phyloP scores from a whole-genome alignment of 2,888 invertebrate species.

The Perizoma affinitatum region DNA sequence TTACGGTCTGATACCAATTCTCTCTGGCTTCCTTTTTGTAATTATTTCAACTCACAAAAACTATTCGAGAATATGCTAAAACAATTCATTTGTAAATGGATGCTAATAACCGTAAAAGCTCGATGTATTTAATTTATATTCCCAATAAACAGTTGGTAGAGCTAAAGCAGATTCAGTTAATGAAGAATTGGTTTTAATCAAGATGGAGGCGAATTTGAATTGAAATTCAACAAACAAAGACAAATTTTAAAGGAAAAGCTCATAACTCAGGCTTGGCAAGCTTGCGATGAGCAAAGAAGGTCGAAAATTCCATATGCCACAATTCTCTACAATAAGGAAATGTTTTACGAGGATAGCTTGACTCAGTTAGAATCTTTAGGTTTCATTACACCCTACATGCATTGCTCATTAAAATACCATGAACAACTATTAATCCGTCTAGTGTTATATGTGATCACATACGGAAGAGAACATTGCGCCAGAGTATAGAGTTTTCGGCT shows the following conservation, averaged over 20 bases:
- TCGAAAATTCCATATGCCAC: neutral
- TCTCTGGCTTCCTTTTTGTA: constrained; percentile 59
- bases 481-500: constrained; percentile 36
- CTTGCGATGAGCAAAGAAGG: no score
- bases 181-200: constrained; percentile 3
- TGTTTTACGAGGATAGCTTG: neutral
- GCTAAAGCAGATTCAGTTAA: constrained; percentile 8
- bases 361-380: constrained; percentile 1
- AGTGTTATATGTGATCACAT: constrained; percentile 17
- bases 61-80: constrained; percentile 30
- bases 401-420: constrained; percentile 11
- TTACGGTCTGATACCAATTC: constrained; percentile 75
- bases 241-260: no score
- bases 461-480: constrained; percentile 27
- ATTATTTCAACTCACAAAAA: constrained; percentile 50
- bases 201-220: neutral
- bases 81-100: constrained; percentile 21
- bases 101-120: constrained; percentile 11
- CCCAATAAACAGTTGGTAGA: constrained; percentile 5
- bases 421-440: constrained; percentile 11
- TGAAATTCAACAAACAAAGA: neutral
- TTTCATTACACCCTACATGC: neutral
- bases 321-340: constrained; percentile 1
- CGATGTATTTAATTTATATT: constrained; percentile 5
- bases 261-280: no score